phyloP scores from a whole-genome alignment of 2,797 vertebrate genomes.

The Aselliscus stoliczkanus region DNA sequence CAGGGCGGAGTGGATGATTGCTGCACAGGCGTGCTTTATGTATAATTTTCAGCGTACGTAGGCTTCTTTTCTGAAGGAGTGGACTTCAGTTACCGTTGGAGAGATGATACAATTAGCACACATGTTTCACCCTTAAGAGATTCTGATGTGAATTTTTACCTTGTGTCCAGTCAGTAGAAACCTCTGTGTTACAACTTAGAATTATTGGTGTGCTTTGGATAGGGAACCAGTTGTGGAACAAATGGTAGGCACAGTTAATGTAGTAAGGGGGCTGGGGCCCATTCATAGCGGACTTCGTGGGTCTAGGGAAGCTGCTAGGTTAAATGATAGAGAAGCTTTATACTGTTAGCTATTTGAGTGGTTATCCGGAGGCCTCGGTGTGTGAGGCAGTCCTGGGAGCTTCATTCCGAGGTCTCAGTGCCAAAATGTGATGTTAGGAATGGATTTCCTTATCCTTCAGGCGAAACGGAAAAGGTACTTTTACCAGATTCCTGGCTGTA shows the following conservation, averaged over 20 bases:
- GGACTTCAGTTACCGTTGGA: neutral
- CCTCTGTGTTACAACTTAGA: neutral
- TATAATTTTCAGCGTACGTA: conserved; percentile 94
- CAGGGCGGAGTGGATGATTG: conserved; percentile 93
- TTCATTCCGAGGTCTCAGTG: neutral
- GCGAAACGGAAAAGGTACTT: neutral
- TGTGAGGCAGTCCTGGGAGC: neutral
- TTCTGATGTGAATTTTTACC: neutral
- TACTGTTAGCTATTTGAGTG: neutral
- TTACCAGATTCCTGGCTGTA: neutral
- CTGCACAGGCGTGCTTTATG: conserved; percentile 95
- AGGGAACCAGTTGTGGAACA: neutral
- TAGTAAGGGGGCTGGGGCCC: neutral
- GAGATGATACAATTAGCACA: neutral
- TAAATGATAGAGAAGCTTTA: neutral
- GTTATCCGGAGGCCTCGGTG: neutral
- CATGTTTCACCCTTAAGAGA: neutral
- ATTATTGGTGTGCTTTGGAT: neutral
- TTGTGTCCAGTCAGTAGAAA: neutral
- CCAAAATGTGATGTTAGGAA: neutral
- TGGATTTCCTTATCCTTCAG: neutral
- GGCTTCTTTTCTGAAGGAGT: neutral
- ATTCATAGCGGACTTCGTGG: neutral
- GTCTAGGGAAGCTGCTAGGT: neutral
- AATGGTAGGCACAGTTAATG: neutral